These are phyloP conservation scores for Riptortus pedestris DNA, from an alignment of 1,140 invertebrate genomes.

Conservation along the genomic window DNA sequence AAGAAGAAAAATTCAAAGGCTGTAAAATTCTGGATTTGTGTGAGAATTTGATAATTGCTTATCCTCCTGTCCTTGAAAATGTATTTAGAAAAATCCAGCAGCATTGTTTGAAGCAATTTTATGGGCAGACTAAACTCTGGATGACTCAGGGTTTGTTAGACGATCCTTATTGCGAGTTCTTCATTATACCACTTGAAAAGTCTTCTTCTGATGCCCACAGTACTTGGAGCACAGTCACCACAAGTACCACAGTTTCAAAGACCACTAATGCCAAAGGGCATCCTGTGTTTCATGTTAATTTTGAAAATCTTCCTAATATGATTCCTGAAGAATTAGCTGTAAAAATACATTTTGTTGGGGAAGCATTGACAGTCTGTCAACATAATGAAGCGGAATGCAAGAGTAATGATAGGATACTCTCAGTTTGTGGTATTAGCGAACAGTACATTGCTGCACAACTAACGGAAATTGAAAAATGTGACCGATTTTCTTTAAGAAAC, in stretches of 20 bases:
- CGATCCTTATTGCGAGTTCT: conserved; percentile 18
- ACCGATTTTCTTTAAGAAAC: conserved; percentile 4
- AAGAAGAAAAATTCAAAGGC: not conserved
- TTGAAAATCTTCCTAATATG: conserved; percentile 11
- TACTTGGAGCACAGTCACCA: not conserved
- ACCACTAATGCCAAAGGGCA: not conserved
- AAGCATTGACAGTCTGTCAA: conserved; percentile 14
- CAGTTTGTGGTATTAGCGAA: not conserved
- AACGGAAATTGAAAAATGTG: not conserved
- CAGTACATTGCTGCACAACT: not conserved
- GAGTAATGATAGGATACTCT: not conserved
- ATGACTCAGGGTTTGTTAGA: conserved; percentile 7
- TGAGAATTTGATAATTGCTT: not conserved
- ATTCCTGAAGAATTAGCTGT: conserved; percentile 8
- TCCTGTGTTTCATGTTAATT: not conserved
- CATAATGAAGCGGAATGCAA: not conserved
- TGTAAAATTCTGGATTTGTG: conserved; percentile 20
- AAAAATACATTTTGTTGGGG: conserved; percentile 15
- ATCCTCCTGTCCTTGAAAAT: not conserved
- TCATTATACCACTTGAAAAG: no score
- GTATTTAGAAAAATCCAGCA: conserved; percentile 16
- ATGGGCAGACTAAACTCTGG: conserved; percentile 17
- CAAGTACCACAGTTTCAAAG: not conserved
- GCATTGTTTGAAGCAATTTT: conserved; percentile 20
- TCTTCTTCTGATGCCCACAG: not conserved